Evolutionary conservation across 30 jellyfish, hydroid and myxozoan genomes (phyloP).

Genomic region (Phacellophora camtschatica): DNA sequence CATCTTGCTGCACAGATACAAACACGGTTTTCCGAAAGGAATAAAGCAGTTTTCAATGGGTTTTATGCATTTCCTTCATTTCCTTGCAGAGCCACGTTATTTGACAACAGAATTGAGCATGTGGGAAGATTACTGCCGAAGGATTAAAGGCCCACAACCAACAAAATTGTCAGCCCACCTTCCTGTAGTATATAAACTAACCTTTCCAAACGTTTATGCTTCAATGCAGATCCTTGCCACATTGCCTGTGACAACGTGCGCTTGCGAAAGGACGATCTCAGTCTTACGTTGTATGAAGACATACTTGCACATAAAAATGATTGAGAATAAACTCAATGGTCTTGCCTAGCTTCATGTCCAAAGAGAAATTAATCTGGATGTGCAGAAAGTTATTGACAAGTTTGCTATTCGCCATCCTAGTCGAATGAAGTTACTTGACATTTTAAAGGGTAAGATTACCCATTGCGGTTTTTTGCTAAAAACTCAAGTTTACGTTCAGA

Average conservation of each 20-base stretch:
- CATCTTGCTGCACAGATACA: constrained; percentile 22
- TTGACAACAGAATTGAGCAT: constrained; percentile 34
- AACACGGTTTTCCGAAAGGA: constrained; percentile 17
- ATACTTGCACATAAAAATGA: constrained; percentile 33
- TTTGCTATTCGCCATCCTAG: no score
- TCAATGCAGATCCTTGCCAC: constrained; percentile 58
- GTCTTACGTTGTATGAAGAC: constrained; percentile 31
- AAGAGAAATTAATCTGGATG: no score
- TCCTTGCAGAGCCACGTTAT: constrained; percentile 29
- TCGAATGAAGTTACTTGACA: no score
- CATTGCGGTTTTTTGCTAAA: no score
- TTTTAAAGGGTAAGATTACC: no score
- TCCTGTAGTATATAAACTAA: not conserved
- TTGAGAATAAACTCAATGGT: no score
- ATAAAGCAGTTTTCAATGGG: not conserved
- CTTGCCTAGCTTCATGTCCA: no score
- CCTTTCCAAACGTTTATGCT: constrained; percentile 56
- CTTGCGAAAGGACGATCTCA: constrained; percentile 58
- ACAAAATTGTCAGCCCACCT: constrained; percentile 9
- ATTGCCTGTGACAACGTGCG: constrained; percentile 64
- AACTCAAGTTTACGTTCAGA: no score
- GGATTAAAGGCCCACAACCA: constrained; percentile 21
- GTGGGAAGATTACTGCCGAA: no score
- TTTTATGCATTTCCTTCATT: constrained; percentile 9
- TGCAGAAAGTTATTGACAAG: no score